Evolutionary conservation across 1,140 invertebrate species (phyloP), one percentile per base, ranked within the genome.

Genomic region (Drosophila baimaii): DNA sequence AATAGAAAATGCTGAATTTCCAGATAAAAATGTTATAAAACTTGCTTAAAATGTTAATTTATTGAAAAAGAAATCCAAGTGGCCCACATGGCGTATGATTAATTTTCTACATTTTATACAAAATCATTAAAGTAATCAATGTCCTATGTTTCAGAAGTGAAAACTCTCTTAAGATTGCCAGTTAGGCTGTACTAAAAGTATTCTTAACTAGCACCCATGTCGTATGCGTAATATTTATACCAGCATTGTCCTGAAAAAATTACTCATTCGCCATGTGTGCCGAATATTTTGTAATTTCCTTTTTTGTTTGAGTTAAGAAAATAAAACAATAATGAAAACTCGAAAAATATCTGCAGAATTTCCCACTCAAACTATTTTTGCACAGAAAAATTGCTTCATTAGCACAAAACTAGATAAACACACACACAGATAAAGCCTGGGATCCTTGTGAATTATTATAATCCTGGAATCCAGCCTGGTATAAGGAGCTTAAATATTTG

Each of bases 381-480:
- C 51, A 44, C 44, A 27, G 44, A 56, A 72, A 61, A 82, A 66
- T 44, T 65, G 80, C 70, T 82, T 83, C 61, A 82, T 82, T 82
- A 75, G 80, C 80, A 66, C 43, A 70, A 79, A 79, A 70, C 65
- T 29, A 7, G 33, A 29, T 12, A 17, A 35, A 54, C 19, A 64
- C 47, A 49, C 55, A 58, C n/a, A n/a, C n/a, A n/a, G n/a, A n/a
- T 44, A 29, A 25, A 9, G 1, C 21, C n/a, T n/a, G n/a, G 2
- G 10, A n/a, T 37, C 17, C 59, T 39, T 54, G 47, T n/a, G 37
- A 44, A 59, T 52, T 59, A 58, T 46, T 37, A 17, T 63, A 47
- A 47, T 35, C 23, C 33, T 21, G 23, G 19, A 33, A 21, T 4
- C 17, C 31, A 23, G 27, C 5, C 58, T 1, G 31, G 33, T 47